Conservation (phyloP, 2,888 invertebrate species). For the Cecidostiba fungosa region DNA sequence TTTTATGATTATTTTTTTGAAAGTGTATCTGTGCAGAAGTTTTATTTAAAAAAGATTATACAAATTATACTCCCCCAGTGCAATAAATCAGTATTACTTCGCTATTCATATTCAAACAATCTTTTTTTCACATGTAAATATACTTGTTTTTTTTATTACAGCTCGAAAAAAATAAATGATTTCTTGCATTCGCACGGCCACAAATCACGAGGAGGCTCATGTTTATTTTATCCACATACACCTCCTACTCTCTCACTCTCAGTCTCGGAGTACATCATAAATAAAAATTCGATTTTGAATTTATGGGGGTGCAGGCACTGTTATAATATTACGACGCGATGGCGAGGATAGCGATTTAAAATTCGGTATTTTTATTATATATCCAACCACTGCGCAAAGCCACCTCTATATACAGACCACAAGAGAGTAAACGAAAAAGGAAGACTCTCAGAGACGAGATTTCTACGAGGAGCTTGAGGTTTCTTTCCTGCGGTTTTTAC, state of each 20-base stretch:
- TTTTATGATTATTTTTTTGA: too few species aligned
- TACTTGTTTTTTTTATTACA: neutral
- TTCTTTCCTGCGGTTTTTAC: constrained; percentile 38
- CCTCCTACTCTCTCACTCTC: neutral
- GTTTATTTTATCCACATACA: constrained; percentile 27
- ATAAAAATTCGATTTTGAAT: constrained; percentile 33
- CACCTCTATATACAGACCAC: neutral
- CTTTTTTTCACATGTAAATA: neutral
- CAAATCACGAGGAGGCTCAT: neutral
- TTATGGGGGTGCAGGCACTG: neutral
- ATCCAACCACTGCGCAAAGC: neutral
- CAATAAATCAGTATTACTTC: too few species aligned
- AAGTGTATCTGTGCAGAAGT: too few species aligned
- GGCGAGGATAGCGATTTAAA: constrained; percentile 19
- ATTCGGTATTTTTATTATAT: constrained; percentile 37
- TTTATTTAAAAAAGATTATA: too few species aligned
- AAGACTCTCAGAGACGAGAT: neutral
- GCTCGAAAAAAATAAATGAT: neutral
- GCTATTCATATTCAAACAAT: neutral
- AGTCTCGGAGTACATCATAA: neutral
- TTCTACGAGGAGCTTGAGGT: constrained; percentile 31
- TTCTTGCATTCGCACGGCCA: neutral
- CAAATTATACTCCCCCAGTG: too few species aligned
- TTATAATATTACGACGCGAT: constrained; percentile 18
- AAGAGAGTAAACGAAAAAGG: neutral